Evolutionary conservation across 2,797 vertebrate species (phyloP), one percentile per base, ranked within the genome.

Genomic region (Betta splendens): DNA sequence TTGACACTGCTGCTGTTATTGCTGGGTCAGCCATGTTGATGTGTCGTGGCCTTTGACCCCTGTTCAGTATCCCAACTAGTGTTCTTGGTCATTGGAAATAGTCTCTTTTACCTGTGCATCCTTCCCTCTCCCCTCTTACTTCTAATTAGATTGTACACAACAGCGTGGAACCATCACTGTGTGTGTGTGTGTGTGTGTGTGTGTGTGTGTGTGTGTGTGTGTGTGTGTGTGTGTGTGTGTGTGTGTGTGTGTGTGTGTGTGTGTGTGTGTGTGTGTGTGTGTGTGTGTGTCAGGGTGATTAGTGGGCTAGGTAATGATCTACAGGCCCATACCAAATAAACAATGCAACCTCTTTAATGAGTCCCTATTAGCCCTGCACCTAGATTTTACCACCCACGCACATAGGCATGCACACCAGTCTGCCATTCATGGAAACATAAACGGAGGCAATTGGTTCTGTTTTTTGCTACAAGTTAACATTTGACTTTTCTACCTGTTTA

Each of bases 291-390:
- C 74, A 73, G 56, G 72, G 79, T 83, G 87, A 89, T 89, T 89
- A 92, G 89, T 93, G 85, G 85, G 86, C 89, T 92, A 89, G 92
- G 91, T 94, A 93, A 92, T 90, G 92, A 92, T 91, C 92, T 88
- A 85, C 89, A 87, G 80, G 88, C 86, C 92, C 86, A 89, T 85
- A 89, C 89, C 92, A 93, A 93, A 93, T 95, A 92, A 94, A 89
- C 92, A 92, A 89, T 89, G 89, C 91, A 87, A 91, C 86, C 86
- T 84, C 89, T 90, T 92, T 93, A 93, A 93, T 60, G 86, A 92
- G 92, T 80, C 82, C 88, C 89, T 90, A 93, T 94, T 94, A 93
- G 90, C 92, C 89, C 85, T 76, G 81, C 85, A 76, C 70, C 69
- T 65, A 85, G 67, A 79, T 89, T 86, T 70, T 81, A 84, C 69